These are phyloP conservation scores for Drosophila equinoxialis DNA, from an alignment of 1,140 invertebrate species.

Conservation along the genomic window DNA sequence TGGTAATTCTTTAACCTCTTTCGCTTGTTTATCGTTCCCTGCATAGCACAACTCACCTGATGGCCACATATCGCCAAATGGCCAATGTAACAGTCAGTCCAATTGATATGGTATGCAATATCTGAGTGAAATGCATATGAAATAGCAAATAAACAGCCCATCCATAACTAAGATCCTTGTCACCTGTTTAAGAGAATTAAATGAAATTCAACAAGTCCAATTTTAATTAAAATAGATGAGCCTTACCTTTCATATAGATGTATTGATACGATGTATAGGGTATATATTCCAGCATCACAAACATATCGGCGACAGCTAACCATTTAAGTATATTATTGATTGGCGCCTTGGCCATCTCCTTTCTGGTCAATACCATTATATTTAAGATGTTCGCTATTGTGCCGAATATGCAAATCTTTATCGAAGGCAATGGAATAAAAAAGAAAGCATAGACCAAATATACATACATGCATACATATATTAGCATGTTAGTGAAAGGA, in stretches of 20 bases:
- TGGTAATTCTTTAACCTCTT: constrained; percentile 5
- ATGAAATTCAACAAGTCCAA: no score
- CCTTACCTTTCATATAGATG: constrained; percentile 84
- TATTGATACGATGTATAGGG: constrained; percentile 92
- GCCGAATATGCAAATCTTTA: constrained; percentile 92
- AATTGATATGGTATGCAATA: constrained; percentile 94
- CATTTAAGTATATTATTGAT: constrained; percentile 93
- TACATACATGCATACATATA: constrained; percentile 15
- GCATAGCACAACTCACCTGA: constrained; percentile 65
- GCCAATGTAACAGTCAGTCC: constrained; percentile 92
- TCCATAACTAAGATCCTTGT: constrained; percentile 86
- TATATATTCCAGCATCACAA: constrained; percentile 94
- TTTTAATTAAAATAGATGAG: no score
- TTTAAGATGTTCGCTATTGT: constrained; percentile 95
- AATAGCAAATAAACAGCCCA: constrained; percentile 90
- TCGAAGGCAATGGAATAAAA: constrained; percentile 8
- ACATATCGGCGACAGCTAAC: constrained; percentile 92
- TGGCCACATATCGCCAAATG: constrained; percentile 84
- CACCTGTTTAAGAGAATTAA: constrained; percentile 60
- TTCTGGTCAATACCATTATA: constrained; percentile 93
- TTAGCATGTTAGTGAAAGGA: constrained; percentile 18
- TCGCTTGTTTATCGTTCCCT: not conserved
- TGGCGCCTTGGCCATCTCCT: constrained; percentile 90
- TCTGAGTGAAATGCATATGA: constrained; percentile 91
- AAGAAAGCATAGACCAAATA: constrained; percentile 15